Conservation (phyloP, 1,140 invertebrate species). For the Venustaconcha ellipsiformis region DNA sequence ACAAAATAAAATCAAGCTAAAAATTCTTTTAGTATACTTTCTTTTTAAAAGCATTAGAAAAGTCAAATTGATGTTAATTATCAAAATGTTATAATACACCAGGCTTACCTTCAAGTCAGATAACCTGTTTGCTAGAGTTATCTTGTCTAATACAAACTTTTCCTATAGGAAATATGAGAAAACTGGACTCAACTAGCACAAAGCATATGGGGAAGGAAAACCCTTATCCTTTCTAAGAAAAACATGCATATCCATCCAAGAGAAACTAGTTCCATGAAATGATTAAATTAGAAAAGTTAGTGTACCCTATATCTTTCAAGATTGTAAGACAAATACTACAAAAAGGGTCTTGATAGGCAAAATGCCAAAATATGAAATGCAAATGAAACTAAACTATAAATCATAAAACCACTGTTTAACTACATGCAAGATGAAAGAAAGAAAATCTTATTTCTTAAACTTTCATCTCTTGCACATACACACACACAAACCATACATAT, state of each 20-base stretch:
- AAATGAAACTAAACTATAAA: too few species aligned
- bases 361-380: too few species aligned
- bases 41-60: background rate
- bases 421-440: too few species aligned
- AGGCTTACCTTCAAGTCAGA: constrained; percentile 35
- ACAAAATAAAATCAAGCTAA: background rate
- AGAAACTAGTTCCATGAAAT: background rate
- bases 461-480: too few species aligned
- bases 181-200: background rate
- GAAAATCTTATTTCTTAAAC: too few species aligned
- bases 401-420: too few species aligned
- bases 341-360: background rate
- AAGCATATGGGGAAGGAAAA: background rate
- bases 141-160: constrained; percentile 45
- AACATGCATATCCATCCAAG: too few species aligned
- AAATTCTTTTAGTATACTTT: background rate
- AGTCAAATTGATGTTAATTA: background rate
- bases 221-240: background rate
- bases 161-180: constrained; percentile 26
- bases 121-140: constrained; percentile 34
- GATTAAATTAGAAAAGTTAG: background rate
- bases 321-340: background rate
- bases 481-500: too few species aligned
- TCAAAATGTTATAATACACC: background rate
- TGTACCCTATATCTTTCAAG: background rate